Evolutionary conservation across 2,888 invertebrate genomes (phyloP), one percentile per base, ranked within the genome.

Genomic region (Cryptus viduatorius): DNA sequence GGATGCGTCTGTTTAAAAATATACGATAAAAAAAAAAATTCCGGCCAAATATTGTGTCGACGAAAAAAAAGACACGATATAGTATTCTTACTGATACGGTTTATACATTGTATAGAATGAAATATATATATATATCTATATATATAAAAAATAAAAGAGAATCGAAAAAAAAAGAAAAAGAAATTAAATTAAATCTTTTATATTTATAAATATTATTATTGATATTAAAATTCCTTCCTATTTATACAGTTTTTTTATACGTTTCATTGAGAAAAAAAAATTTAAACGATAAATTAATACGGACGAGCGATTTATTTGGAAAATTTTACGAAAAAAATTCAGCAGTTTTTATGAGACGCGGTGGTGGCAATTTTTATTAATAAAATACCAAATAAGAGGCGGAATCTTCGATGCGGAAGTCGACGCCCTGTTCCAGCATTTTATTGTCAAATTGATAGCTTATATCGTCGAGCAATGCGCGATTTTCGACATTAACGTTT

Each of bases 361-460:
- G 10, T 48, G 31, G 24, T 19, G 56, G 7, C 24, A 65, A 48
- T 42, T 31, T 10, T 19, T 56, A 14, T 89, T 42, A 91, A 61
- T 90, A 89, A 68, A 90, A 92, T 80, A 91, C 84, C 59, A 90
- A 79, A 53, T 90, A 88, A 5, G 92, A 91, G 10, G 90, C 87
- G 4, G 92, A 89, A 89, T 92, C 92, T 81, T 94, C 93, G 61
- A 94, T 92, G 29, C 91, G 91, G 86, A 94, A 94, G 84, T 94
- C 91, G 29, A 94, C 89, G 76, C 92, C 92, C 82, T 91, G 91
- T 68, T 92, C 90, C 50, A 87, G 78, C 90, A 94, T 90, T 81
- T 91, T 92, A 37, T 88, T 87, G 72, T 92, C 90, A 85, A 91
- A 94, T 69, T 91, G 90, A 64, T 88, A 90, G 76, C 90, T 90